These are phyloP conservation scores for Arctocebus calabarensis DNA, from an alignment of 2,797 vertebrate genomes.

Conservation along the genomic window DNA sequence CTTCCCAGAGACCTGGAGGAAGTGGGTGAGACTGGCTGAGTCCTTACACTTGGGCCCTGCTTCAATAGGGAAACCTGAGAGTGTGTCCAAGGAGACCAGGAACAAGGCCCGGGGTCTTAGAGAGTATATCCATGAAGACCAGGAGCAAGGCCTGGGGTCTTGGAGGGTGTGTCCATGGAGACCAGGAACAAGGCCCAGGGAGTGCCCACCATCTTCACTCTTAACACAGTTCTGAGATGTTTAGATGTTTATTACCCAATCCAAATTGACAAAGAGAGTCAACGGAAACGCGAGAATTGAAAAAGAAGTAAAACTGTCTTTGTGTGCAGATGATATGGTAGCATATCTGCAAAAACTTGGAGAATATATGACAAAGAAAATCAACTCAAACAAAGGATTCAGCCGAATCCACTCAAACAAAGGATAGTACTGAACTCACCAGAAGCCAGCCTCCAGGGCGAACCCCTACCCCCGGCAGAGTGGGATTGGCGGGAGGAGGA, in stretches of 20 bases:
- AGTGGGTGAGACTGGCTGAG: neutral
- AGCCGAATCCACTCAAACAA: neutral
- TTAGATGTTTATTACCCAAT: neutral
- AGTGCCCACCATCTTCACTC: rapidly evolving
- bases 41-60: neutral
- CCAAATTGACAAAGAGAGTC: neutral
- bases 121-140: too few species aligned
- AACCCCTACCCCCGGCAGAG: neutral
- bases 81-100: neutral
- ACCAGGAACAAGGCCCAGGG: neutral
- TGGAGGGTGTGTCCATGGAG: neutral
- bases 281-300: rapidly evolving
- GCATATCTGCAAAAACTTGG: too few species aligned
- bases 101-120: neutral
- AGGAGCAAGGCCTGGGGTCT: too few species aligned
- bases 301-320: neutral
- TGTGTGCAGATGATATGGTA: rapidly evolving
- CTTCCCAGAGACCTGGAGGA: neutral
- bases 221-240: neutral
- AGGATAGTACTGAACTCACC: neutral
- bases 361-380: neutral
- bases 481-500: neutral
- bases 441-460: neutral
- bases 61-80: neutral
- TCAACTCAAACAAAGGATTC: neutral